Evolutionary conservation across 1,140 invertebrate species (phyloP).

Genomic region (Aphidius gifuensis): DNA sequence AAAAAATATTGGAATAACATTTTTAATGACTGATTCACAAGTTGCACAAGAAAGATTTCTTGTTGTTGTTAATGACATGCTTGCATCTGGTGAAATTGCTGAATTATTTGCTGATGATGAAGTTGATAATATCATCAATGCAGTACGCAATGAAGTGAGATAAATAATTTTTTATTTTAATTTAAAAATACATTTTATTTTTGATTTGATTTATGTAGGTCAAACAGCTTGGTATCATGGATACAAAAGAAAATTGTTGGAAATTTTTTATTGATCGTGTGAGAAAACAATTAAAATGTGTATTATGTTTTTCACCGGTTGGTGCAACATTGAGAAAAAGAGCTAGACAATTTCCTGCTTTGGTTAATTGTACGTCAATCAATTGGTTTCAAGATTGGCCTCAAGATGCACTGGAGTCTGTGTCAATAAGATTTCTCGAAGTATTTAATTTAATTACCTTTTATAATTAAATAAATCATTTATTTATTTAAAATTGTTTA

Average conservation of each 20-base stretch:
- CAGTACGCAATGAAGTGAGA: conserved; percentile 76
- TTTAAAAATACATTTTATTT: conserved; percentile 23
- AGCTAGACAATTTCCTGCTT: conserved; percentile 87
- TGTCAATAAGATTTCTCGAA: conserved; percentile 76
- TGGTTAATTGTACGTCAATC: conserved; percentile 91
- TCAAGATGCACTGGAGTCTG: conserved; percentile 82
- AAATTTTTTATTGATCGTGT: conserved; percentile 92
- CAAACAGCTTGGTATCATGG: conserved; percentile 75
- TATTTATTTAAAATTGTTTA: conserved; percentile 6
- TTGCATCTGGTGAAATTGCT: conserved; percentile 91
- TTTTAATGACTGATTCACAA: conserved; percentile 92
- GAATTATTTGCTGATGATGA: conserved; percentile 90
- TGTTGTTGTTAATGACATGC: conserved; percentile 89
- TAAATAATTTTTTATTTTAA: conserved; percentile 27
- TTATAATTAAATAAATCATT: conserved; percentile 44
- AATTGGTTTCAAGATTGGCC: conserved; percentile 98
- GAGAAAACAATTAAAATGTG: conserved; percentile 66
- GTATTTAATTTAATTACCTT: conserved; percentile 32
- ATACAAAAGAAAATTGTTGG: conserved; percentile 93
- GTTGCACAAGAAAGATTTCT: conserved; percentile 87
- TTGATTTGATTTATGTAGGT: conserved; percentile 43
- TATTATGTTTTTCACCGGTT: conserved; percentile 90
- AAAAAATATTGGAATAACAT: conserved; percentile 83
- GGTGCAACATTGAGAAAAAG: conserved; percentile 80
- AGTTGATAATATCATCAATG: conserved; percentile 80